Conservation (phyloP, 1,140 invertebrate genomes). For the Heliconius himera region DNA sequence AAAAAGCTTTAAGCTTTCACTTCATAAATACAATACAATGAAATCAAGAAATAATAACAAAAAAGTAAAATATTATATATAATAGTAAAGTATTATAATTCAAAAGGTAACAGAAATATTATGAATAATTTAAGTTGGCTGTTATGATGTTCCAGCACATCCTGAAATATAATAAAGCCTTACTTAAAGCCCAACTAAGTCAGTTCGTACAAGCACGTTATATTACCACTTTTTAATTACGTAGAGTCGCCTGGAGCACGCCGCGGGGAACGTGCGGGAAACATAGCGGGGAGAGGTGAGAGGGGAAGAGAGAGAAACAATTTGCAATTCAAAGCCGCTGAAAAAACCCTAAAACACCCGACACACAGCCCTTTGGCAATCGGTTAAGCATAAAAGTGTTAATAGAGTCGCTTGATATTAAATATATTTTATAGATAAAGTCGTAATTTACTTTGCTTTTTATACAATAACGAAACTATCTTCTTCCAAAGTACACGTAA, state of each 20-base stretch:
- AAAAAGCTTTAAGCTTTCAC: no score
- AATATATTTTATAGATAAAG: not conserved
- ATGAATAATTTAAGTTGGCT: no score
- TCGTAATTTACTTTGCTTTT: not conserved
- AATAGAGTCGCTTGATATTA: not conserved
- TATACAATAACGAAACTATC: not conserved
- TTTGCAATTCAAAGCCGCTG: conserved; percentile 79
- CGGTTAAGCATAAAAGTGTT: conserved; percentile 31
- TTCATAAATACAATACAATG: no score
- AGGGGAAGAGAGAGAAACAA: conserved; percentile 48
- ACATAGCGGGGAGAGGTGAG: not conserved
- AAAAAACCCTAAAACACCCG: conserved; percentile 78
- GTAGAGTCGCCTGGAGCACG: conserved; percentile 36
- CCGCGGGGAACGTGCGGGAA: conserved; percentile 21
- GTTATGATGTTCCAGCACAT: no score
- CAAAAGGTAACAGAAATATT: no score
- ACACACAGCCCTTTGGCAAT: conserved; percentile 75
- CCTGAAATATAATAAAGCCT: not conserved
- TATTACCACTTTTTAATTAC: conserved; percentile 69
- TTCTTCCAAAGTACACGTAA: no score
- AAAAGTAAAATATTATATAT: no score
- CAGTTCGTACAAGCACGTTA: conserved; percentile 50
- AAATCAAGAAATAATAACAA: no score
- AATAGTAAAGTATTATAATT: no score
- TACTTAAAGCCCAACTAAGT: not conserved